Percentiles rank a stretch among this genome's conserved stretches.
phyloP scores from a whole-genome alignment of 2,113 vertebrate genomes.

The Eurypyga helias region DNA sequence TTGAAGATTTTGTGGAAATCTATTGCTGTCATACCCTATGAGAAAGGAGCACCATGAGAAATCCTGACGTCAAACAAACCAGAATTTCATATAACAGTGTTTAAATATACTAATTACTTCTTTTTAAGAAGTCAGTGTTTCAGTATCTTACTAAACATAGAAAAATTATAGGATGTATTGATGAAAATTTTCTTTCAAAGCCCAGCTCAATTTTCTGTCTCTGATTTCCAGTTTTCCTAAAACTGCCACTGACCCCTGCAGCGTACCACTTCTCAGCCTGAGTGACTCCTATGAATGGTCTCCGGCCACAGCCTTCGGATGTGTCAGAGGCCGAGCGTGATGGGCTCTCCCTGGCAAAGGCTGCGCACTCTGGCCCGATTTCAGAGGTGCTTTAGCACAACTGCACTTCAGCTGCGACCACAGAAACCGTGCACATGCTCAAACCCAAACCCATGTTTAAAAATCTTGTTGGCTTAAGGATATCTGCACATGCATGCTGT shows the following conservation, averaged over 20 bases:
- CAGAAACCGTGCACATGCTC: neutral
- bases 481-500: neutral
- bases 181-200: neutral
- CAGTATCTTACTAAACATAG: neutral
- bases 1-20: neutral
- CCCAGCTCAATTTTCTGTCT: neutral
- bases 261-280: neutral
- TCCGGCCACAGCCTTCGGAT: neutral
- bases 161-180: neutral
- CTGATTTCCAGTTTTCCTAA: neutral
- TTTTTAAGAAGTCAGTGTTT: neutral
- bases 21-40: neutral
- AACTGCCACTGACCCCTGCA: neutral
- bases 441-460: neutral
- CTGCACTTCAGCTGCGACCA: neutral
- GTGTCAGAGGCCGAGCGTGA: neutral
- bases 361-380: neutral
- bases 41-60: neutral
- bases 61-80: neutral
- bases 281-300: neutral
- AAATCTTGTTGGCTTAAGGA: neutral
- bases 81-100: neutral
- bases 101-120: neutral
- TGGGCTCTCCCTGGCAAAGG: neutral
- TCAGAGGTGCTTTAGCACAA: neutral